Base-by-base conservation (phyloP, 2,888 invertebrate genomes). In the Agrilus mali region DNA sequence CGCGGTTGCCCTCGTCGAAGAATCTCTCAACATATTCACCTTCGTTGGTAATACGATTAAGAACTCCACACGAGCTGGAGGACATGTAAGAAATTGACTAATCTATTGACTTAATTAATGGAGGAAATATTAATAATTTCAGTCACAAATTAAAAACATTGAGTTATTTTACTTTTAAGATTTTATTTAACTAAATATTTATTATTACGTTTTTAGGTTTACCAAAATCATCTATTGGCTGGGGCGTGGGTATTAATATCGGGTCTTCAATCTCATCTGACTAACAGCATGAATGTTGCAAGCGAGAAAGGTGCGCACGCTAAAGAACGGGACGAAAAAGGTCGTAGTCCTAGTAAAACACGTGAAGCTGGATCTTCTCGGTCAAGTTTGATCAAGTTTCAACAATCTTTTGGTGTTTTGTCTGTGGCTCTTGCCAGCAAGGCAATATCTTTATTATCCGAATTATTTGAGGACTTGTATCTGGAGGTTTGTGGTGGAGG, bases 361-460 rank as follows among this genome's bases (percentile, higher is more conserved):
- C 62, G 73, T 5, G 73, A 75, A 44, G 67, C 72, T 12, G 71
- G 71, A 15, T 72, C 75, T 1, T 69, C 72, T 13, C 67, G 80
- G 37, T 77, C 82, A 4, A 81, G 81, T 58, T 68, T 83, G 2
- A 76, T 80, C 60, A 83, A 82, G 70, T 80, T 83, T 61, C 86
- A 85, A 66, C 90, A 90, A 68, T 86, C 88, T 31, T 86, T 92
- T 51, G 87, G 90, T 41, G 90, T 87, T 3, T 74, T 93, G 10
- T 88, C 88, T 57, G 92, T 93, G 15, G 92, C 92, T 1, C 74
- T 94, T 41, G 88, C 92, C 12, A 82, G 83, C 17, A 85, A 86
- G 50, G 86, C 87, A 46, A 72, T 93, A n/a, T 77, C 81, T 22
- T 72, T 93, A 60, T 70, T 83, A 61, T 75, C 81, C 31, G 78